Base-by-base conservation (phyloP, 2,113 vertebrate genomes). In the Corythornis vintsioides region DNA sequence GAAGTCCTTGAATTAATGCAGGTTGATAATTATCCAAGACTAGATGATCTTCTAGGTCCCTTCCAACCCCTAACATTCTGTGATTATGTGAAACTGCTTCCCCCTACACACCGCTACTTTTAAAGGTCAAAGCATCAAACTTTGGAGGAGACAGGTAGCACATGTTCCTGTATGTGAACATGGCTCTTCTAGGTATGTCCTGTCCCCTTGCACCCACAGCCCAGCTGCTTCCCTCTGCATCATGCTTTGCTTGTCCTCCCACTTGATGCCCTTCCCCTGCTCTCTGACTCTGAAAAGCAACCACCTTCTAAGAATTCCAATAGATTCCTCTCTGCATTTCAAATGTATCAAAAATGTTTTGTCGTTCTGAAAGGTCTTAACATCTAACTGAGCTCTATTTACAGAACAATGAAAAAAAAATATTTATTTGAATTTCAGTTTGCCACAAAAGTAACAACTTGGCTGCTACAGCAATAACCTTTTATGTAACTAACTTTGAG, bases 401-500 rank as follows among this genome's bases (percentile, higher is more conserved):
- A 79, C 33, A 83, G 50, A 83, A 56, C 11, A 89, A 83, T 11
- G 13, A 13, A 42, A 55, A 42, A 31, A 56, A 63, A 83, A 55
- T 71, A 18, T 19, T 24, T 33, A 9, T 55, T 61, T 47, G 21
- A 43, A 60, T 65, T 83, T 78, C 53, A 48, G 59, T 94, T 67
- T 90, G 64, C 52, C 63, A 26, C 63, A 63, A 50, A 83, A 95
- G 28, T 61, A 88, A 69, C 24, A 82, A 57, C 33, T 55, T 92
- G 28, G 33, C 19, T 87, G 53, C 47, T 73, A 76, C 18, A 76
- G 40, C 69, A 81, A 69, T 75, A 72, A 92, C 40, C 31, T 89
- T 96, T 60, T 56, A 65, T 33, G 7, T 72, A 93, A 81, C n/a
- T 63, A 74, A 91, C n/a, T 91, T 74, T 47, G 66, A 78, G 45